Evolutionary conservation across 2,113 vertebrate species (phyloP), one percentile per base, ranked within the genome.

Genomic region (Eulemur rufifrons): DNA sequence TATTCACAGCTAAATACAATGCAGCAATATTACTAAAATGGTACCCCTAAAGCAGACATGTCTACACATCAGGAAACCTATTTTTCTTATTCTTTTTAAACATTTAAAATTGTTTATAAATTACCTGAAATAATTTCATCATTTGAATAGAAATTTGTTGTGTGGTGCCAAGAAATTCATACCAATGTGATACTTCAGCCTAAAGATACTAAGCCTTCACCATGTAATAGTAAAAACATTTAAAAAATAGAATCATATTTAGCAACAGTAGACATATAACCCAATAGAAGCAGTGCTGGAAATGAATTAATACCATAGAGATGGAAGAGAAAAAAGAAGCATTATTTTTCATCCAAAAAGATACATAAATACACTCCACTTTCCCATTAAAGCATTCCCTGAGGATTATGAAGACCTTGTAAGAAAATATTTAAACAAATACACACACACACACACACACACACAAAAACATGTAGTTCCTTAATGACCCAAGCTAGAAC

Each of bases 341-440:
- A 2, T 29, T 66, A 0, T 6, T 54, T 94, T 82, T 80, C 5
- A 39, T 42, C 1, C 8, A 6, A 5, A 45, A 61, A 63, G 5
- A 5, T 25, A 1, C 63, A 13, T 13, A 0, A n/a, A 21, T 11
- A n/a, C 0, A 21, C 47, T 87, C 15, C 2, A 39, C 2, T 74
- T 73, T 84, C 14, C 0, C 17, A 47, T 29, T 73, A 68, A 89
- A 83, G 13, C 25, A 42, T 37, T 74, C 15, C 17, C 23, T n/a
- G 21, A 25, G 21, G 34, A 5, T 20, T 56, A 45, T 3, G 5
- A 42, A 50, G 54, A 6, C 39, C 63, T 80, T 59, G 10, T 1
- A 68, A 77, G 23, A 45, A 74, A 71, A 73, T 45, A 6, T 93
- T 50, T 20, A 45, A 39, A 74, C 2, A 45, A 27, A 54, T 45